Percentiles rank a stretch among this genome's conserved stretches.
Evolutionary conservation across 2,113 vertebrate genomes (phyloP).

Genomic region (Dasyprocta punctata): DNA sequence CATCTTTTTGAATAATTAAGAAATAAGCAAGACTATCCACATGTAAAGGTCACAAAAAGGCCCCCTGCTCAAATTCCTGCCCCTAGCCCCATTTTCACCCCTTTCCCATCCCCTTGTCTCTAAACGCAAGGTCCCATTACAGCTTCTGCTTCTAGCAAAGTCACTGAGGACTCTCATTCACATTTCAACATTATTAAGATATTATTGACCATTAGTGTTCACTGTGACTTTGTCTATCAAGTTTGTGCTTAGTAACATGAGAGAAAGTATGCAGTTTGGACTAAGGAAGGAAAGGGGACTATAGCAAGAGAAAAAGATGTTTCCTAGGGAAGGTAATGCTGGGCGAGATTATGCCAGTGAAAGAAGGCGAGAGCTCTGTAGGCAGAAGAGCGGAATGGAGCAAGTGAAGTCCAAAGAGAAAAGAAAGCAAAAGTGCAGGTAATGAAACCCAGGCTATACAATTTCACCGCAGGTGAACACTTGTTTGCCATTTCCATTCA

Average conservation of each 20-base stretch:
- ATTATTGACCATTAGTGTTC: not conserved
- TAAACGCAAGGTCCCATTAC: not conserved
- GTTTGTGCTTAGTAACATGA: constrained; percentile 2
- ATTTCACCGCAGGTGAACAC: not conserved
- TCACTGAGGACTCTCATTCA: not conserved
- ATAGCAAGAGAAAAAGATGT: not conserved
- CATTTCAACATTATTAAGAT: constrained; percentile 29
- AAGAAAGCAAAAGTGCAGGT: not conserved
- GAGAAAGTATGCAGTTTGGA: not conserved
- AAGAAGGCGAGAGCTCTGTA: not conserved
- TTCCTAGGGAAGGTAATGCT: not conserved
- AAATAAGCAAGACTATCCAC: constrained; percentile 33
- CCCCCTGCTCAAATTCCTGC: constrained; percentile 21
- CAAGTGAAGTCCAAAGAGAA: not conserved
- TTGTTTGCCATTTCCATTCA: constrained; percentile 29
- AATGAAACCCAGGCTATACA: not conserved
- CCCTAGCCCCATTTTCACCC: not conserved
- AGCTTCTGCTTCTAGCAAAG: constrained; percentile 9
- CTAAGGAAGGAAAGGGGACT: not conserved
- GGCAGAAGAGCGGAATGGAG: not conserved
- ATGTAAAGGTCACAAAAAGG: constrained; percentile 47
- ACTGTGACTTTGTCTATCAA: not conserved
- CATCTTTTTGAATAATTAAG: constrained; percentile 28
- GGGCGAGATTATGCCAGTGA: not conserved
- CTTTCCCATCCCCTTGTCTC: not conserved